phyloP scores from a whole-genome alignment of 2,113 vertebrate genomes.

The Semicossyphus pulcher region DNA sequence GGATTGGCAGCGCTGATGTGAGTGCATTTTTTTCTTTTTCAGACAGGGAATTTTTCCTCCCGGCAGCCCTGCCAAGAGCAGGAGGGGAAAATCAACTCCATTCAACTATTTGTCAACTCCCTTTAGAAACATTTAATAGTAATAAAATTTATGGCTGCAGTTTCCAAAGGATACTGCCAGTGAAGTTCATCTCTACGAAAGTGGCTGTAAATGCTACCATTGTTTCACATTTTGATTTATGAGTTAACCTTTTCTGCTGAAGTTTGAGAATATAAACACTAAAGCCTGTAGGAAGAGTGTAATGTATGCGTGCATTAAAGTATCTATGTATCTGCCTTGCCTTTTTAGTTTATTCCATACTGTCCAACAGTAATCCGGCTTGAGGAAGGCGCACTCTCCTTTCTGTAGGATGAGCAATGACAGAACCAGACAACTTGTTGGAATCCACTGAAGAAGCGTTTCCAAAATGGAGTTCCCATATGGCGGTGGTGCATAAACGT shows the following conservation, averaged over 20 bases:
- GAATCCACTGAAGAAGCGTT: conserved; percentile 78
- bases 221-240: conserved; percentile 90
- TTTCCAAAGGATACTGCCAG: conserved; percentile 94
- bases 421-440: conserved; percentile 79
- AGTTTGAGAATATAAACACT: conserved; percentile 58
- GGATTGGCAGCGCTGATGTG: conserved; percentile 85
- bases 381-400: conserved; percentile 59
- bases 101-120: conserved; percentile 98
- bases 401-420: conserved; percentile 76
- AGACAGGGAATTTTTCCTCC: conserved; percentile 86
- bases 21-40: conserved; percentile 85
- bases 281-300: conserved; percentile 27
- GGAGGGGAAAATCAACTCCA: conserved; percentile 88
- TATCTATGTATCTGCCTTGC: conserved; percentile 24
- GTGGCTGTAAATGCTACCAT: conserved; percentile 88
- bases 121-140: conserved; percentile 97
- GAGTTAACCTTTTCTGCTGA: conserved; percentile 78
- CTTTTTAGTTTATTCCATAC: conserved; percentile 44
- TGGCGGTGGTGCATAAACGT: conserved; percentile 70
- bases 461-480: conserved; percentile 81
- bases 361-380: conserved; percentile 50
- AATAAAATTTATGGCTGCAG: conserved; percentile 93
- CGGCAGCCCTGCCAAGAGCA: conserved; percentile 86
- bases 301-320: conserved; percentile 36
- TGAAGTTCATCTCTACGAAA: conserved; percentile 86